Conservation (phyloP, 2,797 vertebrate genomes). For the Enteromius mattozi region DNA sequence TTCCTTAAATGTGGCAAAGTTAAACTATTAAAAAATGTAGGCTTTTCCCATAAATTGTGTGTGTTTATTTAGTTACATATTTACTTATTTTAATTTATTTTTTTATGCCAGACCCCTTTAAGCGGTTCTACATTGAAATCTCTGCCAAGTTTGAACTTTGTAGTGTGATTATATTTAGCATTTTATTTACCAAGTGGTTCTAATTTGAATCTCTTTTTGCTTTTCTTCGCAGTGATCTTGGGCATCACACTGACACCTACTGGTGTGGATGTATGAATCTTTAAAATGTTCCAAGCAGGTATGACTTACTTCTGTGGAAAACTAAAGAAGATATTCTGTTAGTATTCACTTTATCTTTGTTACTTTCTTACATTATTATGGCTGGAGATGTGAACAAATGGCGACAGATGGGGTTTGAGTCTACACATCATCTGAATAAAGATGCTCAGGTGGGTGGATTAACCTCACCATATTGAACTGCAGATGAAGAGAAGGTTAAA, state of each 20-base stretch:
- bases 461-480: background rate
- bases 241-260: background rate
- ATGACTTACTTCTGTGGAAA: background rate
- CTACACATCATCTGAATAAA: background rate
- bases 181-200: no score
- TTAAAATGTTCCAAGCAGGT: background rate
- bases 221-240: background rate
- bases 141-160: background rate
- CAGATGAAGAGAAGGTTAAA: background rate
- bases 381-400: background rate
- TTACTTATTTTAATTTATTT: no score
- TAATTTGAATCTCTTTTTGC: no score
- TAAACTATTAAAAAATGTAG: no score
- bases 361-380: background rate
- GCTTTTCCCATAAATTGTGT: no score
- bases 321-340: background rate
- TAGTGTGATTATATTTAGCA: background rate
- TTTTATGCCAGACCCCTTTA: no score
- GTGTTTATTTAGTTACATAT: no score
- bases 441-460: background rate
- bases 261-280: background rate
- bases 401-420: background rate
- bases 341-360: background rate
- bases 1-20: background rate
- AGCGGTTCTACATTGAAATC: background rate